Conservation (phyloP, 2,113 vertebrate species). For the Otolemur garnettii region DNA sequence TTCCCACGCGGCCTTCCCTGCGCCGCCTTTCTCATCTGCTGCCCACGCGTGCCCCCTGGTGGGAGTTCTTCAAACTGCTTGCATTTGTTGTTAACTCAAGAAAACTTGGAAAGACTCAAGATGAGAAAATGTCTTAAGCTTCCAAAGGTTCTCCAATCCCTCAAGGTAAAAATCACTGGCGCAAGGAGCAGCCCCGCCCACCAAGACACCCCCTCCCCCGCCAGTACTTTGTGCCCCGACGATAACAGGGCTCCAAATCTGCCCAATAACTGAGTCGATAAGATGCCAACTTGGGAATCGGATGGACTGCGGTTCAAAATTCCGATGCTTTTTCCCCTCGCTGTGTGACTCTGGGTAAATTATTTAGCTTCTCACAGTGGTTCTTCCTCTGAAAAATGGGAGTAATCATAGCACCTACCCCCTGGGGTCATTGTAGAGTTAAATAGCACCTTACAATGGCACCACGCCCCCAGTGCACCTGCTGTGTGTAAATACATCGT, state of each 20-base stretch:
- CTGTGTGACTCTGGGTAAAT: neutral
- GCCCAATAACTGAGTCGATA: neutral
- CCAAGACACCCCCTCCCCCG: rapidly evolving
- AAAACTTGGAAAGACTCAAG: neutral
- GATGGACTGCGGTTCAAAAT: neutral
- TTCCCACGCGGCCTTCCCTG: rapidly evolving
- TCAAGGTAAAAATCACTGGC: neutral
- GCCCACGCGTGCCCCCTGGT: slow-evolving; percentile 83
- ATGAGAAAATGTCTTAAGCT: neutral
- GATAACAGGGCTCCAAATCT: rapidly evolving
- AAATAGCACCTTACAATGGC: neutral
- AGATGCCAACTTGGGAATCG: neutral
- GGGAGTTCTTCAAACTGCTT: slow-evolving; percentile 57
- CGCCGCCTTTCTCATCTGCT: neutral
- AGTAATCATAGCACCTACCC: neutral
- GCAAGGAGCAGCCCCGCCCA: neutral
- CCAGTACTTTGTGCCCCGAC: neutral
- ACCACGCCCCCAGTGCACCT: rapidly evolving
- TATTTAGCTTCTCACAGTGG: neutral
- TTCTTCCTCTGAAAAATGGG: neutral
- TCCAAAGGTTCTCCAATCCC: neutral
- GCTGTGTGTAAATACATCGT: neutral
- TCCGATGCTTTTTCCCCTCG: neutral
- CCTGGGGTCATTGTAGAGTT: neutral
- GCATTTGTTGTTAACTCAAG: neutral